Base-by-base conservation (phyloP, 2,797 vertebrate genomes). In the Enteromius thamalakanensis region DNA sequence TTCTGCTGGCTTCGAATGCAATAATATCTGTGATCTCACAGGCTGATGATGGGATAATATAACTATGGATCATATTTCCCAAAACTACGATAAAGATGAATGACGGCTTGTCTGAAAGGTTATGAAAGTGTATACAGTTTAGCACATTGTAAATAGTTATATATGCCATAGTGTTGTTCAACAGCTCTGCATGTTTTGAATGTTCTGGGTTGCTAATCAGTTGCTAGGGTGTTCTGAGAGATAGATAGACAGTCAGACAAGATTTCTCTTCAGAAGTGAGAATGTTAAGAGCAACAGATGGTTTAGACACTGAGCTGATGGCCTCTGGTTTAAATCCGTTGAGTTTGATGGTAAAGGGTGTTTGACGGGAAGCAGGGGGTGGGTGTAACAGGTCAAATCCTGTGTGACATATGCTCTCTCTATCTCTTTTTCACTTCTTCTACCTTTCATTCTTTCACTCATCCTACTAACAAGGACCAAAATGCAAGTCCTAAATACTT, bases 391-490 rank as follows among this genome's bases (percentile, higher is more conserved):
- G 70, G 51, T 32, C 77, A 75, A 84, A 79, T 71, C 51, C 37
- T 80, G 47, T 26, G n/a, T 71, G 67, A 60, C 67, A 79, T 84
- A 58, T 84, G n/a, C 53, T 58, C n/a, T 67, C 58, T 34, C 77
- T 10, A 10, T 45, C 42, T 45, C 37, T 78, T 34, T 53, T 45
- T 64, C 17, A 83, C 6, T 37, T 11, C 55, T 26, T 47, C 1
- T 6, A 23, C 15, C 4, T 4, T 53, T 23, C 11, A 64, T 34
- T 21, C 40, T 53, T 49, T 51, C 21, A 55, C 75, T 76, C 4
- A 17, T 49, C 23, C 4, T 15, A 29, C 23, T 29, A 58, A 58
- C 55, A 58, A n/a, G 4, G n/a, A 0, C 55, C 15, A 51, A 51
- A 51, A n/a, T n/a, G 3, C 3, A 58, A n/a, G 9, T 55, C 3